phyloP scores from a whole-genome alignment of 2,113 vertebrate genomes.

The Eulacestoma nigropectus region DNA sequence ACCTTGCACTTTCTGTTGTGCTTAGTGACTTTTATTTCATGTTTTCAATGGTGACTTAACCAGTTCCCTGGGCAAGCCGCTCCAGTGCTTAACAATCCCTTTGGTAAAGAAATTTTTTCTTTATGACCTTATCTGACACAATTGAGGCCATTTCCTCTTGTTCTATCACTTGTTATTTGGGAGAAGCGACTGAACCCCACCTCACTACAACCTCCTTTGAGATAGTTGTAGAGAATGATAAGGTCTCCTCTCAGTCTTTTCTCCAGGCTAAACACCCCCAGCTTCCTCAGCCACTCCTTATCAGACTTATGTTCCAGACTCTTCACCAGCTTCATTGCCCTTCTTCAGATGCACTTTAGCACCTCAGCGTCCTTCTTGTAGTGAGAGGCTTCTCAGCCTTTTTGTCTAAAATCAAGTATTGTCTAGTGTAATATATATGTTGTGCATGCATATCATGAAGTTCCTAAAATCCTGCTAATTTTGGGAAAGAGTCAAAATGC shows the following conservation, averaged over 20 bases:
- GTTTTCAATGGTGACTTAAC: background rate
- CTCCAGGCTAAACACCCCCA: background rate
- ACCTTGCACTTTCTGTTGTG: background rate
- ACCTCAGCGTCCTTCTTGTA: background rate
- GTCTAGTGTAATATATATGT: too few species aligned
- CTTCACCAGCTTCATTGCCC: background rate
- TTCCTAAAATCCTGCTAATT: background rate
- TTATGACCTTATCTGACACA: background rate
- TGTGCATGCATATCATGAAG: background rate
- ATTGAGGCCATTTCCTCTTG: background rate
- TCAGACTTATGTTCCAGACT: background rate
- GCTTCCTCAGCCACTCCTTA: background rate
- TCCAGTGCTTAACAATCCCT: background rate
- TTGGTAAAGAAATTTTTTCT: background rate
- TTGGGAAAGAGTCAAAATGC: background rate
- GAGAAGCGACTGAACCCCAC: background rate
- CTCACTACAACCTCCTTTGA: background rate
- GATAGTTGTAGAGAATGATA: background rate
- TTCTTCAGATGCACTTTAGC: background rate
- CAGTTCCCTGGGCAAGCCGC: background rate
- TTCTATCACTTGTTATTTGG: background rate
- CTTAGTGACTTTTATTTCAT: background rate
- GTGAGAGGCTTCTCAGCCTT: background rate
- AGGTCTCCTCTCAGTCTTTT: background rate
- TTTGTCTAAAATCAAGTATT: background rate